Conservation (phyloP, 2,113 vertebrate species). For the Pedionomus torquatus region DNA sequence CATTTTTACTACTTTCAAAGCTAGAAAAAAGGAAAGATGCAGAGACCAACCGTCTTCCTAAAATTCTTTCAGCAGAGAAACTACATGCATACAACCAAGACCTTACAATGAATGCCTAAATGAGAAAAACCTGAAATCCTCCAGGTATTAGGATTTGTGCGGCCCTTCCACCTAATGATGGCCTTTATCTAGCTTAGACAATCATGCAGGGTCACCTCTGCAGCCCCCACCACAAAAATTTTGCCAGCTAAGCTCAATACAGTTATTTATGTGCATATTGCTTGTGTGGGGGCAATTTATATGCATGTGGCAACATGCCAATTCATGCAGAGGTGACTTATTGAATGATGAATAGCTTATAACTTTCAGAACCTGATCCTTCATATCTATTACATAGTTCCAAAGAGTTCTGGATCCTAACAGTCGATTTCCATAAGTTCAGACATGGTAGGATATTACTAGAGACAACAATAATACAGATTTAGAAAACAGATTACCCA, state of each 20-base stretch:
- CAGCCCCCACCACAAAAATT: not conserved
- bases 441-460: not conserved
- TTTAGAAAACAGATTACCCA: not conserved
- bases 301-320: not conserved
- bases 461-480: not conserved
- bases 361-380: not conserved
- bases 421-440: not conserved
- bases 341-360: not conserved
- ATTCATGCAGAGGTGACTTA: not conserved
- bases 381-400: not conserved
- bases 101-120: not conserved
- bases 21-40: not conserved
- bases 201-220: not conserved
- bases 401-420: not conserved
- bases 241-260: not conserved
- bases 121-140: not conserved
- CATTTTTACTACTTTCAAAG: not conserved
- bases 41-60: not conserved
- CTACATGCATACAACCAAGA: accelerated
- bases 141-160: not conserved
- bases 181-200: not conserved
- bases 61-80: not conserved
- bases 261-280: not conserved
- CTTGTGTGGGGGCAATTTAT: not conserved
- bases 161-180: not conserved